A percentile compares a stretch with the other conserved stretches of the same genome.
These are phyloP conservation scores for Tetragonula carbonaria DNA, from an alignment of 2,888 invertebrate species.

Conservation along the genomic window DNA sequence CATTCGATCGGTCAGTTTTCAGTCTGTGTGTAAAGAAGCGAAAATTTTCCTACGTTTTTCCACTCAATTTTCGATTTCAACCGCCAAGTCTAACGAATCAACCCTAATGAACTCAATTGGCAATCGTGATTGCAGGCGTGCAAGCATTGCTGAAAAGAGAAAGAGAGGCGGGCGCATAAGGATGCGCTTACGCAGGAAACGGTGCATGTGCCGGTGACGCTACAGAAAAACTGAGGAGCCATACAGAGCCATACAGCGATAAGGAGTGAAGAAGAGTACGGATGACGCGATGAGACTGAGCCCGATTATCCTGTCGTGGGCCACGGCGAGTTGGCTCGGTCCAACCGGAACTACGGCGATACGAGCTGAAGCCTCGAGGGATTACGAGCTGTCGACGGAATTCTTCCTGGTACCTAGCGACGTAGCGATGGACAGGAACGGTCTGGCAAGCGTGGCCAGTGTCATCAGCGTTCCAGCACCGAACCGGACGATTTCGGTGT, in stretches of 20 bases:
- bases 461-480: slow-evolving; percentile 82
- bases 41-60: too few relatives aligned
- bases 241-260: slow-evolving; percentile 24
- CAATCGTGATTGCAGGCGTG: slow-evolving; percentile 50
- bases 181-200: slow-evolving; percentile 71
- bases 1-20: too few relatives aligned
- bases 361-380: slow-evolving; percentile 78
- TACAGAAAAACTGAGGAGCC: slow-evolving; percentile 38
- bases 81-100: too few relatives aligned
- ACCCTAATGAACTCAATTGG: slow-evolving; percentile 14
- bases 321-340: slow-evolving; percentile 82
- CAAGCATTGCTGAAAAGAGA: slow-evolving; percentile 13
- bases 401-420: slow-evolving; percentile 91
- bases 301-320: slow-evolving; percentile 81
- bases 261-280: slow-evolving; percentile 43
- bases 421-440: slow-evolving; percentile 81
- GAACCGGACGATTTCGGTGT: slow-evolving; percentile 79
- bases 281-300: slow-evolving; percentile 78
- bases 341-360: slow-evolving; percentile 73
- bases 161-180: slow-evolving; percentile 58
- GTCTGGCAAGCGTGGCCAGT: slow-evolving; percentile 76
- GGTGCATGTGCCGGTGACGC: slow-evolving; percentile 68
- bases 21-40: too few relatives aligned
- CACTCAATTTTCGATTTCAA: too few relatives aligned
- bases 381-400: slow-evolving; percentile 91